Conservation (phyloP, 1,140 invertebrate species). For the Gryllus bimaculatus region DNA sequence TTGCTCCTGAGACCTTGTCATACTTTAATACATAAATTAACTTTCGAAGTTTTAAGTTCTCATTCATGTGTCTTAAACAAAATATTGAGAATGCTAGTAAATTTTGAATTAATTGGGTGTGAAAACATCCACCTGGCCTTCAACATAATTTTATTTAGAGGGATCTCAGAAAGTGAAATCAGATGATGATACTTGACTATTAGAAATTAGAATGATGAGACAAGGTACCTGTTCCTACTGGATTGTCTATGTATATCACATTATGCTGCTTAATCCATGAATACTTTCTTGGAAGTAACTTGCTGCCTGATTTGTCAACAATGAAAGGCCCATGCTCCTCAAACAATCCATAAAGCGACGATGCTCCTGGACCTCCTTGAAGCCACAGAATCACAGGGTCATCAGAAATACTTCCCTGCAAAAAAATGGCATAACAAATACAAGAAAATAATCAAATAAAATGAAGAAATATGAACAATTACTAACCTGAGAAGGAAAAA, state of each 20-base stretch:
- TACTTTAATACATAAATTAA: too few relatives aligned
- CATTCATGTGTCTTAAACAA: too few relatives aligned
- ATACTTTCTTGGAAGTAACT: slow-evolving; percentile 49
- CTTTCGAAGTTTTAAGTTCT: too few relatives aligned
- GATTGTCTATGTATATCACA: slow-evolving; percentile 79
- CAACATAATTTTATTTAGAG: too few relatives aligned
- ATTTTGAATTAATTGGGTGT: too few relatives aligned
- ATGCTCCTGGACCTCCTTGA: slow-evolving; percentile 73
- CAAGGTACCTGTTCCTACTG: slow-evolving; percentile 55
- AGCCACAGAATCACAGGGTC: slow-evolving; percentile 76
- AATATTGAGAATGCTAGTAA: too few relatives aligned
- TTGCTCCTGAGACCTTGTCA: too few relatives aligned
- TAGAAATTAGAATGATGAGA: background rate
- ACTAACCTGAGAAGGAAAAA: slow-evolving; percentile 49
- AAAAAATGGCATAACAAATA: background rate
- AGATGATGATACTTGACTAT: background rate
- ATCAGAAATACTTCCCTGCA: slow-evolving; percentile 7
- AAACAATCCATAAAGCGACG: slow-evolving; percentile 72
- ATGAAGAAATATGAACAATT: background rate
- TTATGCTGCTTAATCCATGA: slow-evolving; percentile 67
- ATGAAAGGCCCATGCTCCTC: slow-evolving; percentile 70
- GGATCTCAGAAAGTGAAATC: background rate
- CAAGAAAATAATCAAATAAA: background rate
- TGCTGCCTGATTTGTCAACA: slow-evolving; percentile 46
- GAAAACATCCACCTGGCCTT: too few relatives aligned